Percentiles rank a stretch among this genome's conserved stretches.
Conservation (phyloP, 2,888 invertebrate genomes). For the Chesias legatella region DNA sequence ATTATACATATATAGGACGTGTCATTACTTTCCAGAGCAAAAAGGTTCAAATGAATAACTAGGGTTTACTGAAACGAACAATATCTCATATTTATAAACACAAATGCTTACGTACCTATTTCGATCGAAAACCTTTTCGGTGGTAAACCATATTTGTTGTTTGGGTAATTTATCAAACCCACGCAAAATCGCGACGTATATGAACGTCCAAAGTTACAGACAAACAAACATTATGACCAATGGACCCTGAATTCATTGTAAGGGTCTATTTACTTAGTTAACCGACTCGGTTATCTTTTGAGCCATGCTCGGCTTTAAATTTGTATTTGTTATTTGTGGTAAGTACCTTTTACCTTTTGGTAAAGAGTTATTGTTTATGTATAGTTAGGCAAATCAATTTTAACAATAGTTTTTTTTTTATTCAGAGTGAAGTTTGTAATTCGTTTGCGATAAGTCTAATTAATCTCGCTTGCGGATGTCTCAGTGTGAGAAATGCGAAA, state of each 20-base stretch:
- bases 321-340: conserved; percentile 43
- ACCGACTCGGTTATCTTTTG: conserved; percentile 69
- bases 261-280: conserved; percentile 72
- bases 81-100: no score
- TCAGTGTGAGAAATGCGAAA: no score
- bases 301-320: conserved; percentile 61
- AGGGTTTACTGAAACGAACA: no score
- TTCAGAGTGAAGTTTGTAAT: no score
- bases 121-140: conserved; percentile 8
- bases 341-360: not conserved
- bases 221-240: conserved; percentile 76
- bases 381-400: no score
- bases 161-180: conserved; percentile 29
- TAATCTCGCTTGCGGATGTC: no score
- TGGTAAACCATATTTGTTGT: conserved; percentile 18
- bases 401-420: no score
- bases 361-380: not conserved
- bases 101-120: no score
- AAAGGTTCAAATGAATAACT: no score
- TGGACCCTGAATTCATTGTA: conserved; percentile 74
- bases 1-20: no score
- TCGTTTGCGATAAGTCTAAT: no score
- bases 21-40: no score
- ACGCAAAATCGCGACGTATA: conserved; percentile 38
- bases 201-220: conserved; percentile 51